Evolutionary conservation across 2,797 vertebrate species (phyloP).

Genomic region (Halcyon badia): DNA sequence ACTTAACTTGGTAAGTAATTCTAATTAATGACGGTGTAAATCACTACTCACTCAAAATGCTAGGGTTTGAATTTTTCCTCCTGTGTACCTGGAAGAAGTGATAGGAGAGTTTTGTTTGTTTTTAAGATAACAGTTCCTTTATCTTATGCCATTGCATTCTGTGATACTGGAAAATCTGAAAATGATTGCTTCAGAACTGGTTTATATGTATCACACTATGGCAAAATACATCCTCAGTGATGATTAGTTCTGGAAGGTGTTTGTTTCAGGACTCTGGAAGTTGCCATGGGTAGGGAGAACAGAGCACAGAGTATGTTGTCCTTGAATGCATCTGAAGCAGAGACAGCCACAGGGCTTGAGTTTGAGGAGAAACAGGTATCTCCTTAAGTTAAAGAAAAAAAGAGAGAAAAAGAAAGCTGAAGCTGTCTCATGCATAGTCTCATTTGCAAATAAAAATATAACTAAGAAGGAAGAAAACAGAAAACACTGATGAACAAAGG

Average conservation of each 20-base stretch:
- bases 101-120: neutral
- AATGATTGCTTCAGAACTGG: neutral
- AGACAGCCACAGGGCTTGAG: neutral
- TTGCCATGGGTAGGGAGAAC: neutral
- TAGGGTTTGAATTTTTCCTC: neutral
- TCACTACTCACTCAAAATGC: neutral
- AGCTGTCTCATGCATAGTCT: neutral
- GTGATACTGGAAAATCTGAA: neutral
- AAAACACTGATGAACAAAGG: constrained; percentile 31
- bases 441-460: constrained; percentile 32
- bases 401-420: accelerated
- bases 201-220: neutral
- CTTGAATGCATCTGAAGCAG: neutral
- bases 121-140: neutral
- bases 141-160: neutral
- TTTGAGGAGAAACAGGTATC: neutral
- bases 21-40: neutral
- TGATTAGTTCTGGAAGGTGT: neutral
- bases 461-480: neutral
- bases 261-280: neutral
- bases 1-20: neutral
- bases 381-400: neutral
- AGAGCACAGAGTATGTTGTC: neutral
- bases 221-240: neutral
- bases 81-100: neutral